Percentiles rank a stretch among this genome's conserved stretches.
Conservation (phyloP, 2,888 invertebrate species). For the Trisateles emortualis region DNA sequence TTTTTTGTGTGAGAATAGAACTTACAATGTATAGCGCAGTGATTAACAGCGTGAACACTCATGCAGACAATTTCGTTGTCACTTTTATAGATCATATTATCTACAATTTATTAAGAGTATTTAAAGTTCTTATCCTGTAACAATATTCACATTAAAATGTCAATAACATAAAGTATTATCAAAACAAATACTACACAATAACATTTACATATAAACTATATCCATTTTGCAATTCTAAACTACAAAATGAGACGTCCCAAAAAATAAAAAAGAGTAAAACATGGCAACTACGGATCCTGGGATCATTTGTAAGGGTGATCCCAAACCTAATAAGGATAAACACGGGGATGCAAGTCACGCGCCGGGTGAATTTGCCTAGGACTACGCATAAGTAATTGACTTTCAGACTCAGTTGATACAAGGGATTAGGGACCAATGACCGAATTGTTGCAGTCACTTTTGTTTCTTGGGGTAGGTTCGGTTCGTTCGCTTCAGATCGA, state of each 20-base stretch:
- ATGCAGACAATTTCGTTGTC: too few relatives aligned
- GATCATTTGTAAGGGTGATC: constrained; percentile 44
- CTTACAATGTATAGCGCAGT: too few relatives aligned
- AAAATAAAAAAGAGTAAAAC: constrained; percentile 21
- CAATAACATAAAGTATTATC: neutral
- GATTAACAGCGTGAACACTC: too few relatives aligned
- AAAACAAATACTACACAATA: neutral
- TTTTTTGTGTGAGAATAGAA: too few relatives aligned
- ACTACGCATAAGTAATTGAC: constrained; percentile 51
- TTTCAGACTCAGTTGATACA: constrained; percentile 38
- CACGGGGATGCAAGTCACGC: constrained; percentile 53
- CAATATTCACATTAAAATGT: too few relatives aligned
- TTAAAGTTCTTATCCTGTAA: too few relatives aligned
- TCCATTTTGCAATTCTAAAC: constrained; percentile 6
- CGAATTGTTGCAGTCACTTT: constrained; percentile 17
- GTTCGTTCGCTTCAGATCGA: neutral
- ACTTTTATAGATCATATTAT: too few relatives aligned
- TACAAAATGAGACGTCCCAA: constrained; percentile 10
- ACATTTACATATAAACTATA: constrained; percentile 5
- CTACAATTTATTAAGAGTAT: too few relatives aligned
- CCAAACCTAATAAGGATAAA: constrained; percentile 52
- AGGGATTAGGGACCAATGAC: constrained; percentile 19
- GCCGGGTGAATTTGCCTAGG: constrained; percentile 52
- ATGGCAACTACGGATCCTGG: constrained; percentile 26
- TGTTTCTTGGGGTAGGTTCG: constrained; percentile 17